Percentiles rank a stretch among this genome's conserved stretches.
phyloP scores from a whole-genome alignment of 2,888 invertebrate species.

The Mesorhabditis belari region DNA sequence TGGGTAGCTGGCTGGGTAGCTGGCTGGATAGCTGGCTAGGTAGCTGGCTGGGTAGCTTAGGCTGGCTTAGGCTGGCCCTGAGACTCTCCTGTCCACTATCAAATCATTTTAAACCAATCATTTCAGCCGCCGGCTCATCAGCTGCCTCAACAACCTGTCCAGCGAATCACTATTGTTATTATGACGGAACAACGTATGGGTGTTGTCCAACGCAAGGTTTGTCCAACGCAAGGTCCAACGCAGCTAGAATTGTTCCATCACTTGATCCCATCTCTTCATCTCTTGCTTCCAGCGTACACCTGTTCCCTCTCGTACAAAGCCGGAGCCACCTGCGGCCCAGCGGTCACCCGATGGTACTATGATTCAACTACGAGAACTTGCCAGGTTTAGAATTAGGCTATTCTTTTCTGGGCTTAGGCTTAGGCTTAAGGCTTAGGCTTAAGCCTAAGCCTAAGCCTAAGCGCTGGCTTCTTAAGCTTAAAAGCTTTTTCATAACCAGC shows the following conservation, averaged over 20 bases:
- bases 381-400: constrained; percentile 5
- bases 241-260: not conserved
- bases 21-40: too few relatives aligned
- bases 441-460: too few relatives aligned
- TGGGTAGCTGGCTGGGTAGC: too few relatives aligned
- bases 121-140: constrained; percentile 18
- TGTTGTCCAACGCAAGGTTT: constrained; percentile 51
- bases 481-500: too few relatives aligned
- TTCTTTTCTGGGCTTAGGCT: too few relatives aligned
- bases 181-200: constrained; percentile 52
- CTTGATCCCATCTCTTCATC: not conserved
- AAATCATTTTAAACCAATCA: too few relatives aligned
- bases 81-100: too few relatives aligned
- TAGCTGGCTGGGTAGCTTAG: too few relatives aligned
- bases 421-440: too few relatives aligned
- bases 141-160: constrained; percentile 49
- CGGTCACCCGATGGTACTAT: constrained; percentile 51
- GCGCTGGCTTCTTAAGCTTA: too few relatives aligned
- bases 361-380: constrained; percentile 32
- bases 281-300: constrained; percentile 41
- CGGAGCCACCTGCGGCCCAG: constrained; percentile 51
- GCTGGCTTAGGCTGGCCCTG: too few relatives aligned
- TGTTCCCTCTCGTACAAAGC: constrained; percentile 50
- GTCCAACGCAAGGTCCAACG: not conserved
- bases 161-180: constrained; percentile 52